phyloP scores from a whole-genome alignment of 2,888 invertebrate species.

The Bruchidius siliquastri region DNA sequence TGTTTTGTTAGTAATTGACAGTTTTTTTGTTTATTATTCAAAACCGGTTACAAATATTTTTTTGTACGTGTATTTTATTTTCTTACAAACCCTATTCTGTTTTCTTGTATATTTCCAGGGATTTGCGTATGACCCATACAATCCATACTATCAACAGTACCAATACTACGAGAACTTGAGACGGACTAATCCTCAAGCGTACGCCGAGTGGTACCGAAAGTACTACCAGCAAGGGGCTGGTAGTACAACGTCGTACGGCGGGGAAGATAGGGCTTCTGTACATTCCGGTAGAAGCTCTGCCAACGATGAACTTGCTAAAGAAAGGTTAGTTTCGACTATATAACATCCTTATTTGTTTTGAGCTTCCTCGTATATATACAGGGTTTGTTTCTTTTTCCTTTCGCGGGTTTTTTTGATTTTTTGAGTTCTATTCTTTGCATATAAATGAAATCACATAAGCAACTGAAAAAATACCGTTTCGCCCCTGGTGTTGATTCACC shows the following conservation, averaged over 20 bases:
- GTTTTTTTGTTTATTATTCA: too few species aligned
- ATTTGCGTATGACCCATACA: slow-evolving; percentile 53
- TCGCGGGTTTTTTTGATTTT: too few species aligned
- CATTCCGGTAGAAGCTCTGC: slow-evolving; percentile 81
- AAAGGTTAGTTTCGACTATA: slow-evolving; percentile 47
- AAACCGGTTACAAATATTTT: too few species aligned
- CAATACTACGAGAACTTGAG: slow-evolving; percentile 76
- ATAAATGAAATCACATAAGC: too few species aligned
- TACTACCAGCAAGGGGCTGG: slow-evolving; percentile 50
- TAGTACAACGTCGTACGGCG: slow-evolving; percentile 34
- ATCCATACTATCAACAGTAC: slow-evolving; percentile 58
- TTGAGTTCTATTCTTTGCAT: too few species aligned
- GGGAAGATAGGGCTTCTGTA: slow-evolving; percentile 70
- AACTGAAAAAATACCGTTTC: too few species aligned
- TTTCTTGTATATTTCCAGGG: background rate
- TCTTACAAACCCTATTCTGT: too few species aligned
- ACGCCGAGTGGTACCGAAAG: slow-evolving; percentile 73
- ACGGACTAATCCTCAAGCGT: slow-evolving; percentile 71
- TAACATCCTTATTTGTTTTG: background rate
- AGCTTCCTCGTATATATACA: background rate
- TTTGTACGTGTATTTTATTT: too few species aligned
- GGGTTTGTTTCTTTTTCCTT: background rate
- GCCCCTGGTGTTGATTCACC: too few species aligned
- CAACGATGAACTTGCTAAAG: slow-evolving; percentile 56
- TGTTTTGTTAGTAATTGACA: too few species aligned